Base-by-base conservation (phyloP, 1,140 invertebrate species). In the Drosophila azteca region DNA sequence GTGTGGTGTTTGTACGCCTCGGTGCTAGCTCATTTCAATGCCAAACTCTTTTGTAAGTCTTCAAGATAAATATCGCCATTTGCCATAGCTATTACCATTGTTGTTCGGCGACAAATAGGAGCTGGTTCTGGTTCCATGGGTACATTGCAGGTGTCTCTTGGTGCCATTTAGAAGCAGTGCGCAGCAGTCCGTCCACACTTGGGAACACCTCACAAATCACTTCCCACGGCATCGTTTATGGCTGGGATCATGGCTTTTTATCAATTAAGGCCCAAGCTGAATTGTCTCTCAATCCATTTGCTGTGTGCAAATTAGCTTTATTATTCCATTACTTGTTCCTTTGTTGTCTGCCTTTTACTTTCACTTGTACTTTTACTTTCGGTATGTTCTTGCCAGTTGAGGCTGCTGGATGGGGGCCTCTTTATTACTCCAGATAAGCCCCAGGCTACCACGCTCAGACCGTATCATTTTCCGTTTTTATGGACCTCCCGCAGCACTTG, bases 71-170 rank as follows among this genome's bases (percentile, higher is more conserved):
- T 52, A 69, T 58, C 51, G 64, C 64, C 24, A 69, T 58, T 69
- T 45, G 66, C 64, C 24, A 69, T 58, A 58, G 65, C 66, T 45
- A 31, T 45, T 58, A 69, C 66, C 43, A 69, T 69, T 69, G 66
- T 69, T 69, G 66, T 69, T 69, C 66, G 58, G 43, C 39, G 64
- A 69, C 57, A 54, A 66, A 51, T 66, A 31, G 31, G 31, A 11
- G 11, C 35, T 39, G 35, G 50, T 68, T 31, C 29, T 48, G 48
- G 41, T 29, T n/a, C 24, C 22, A 43, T 26, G 15, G 29, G 44
- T 45, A 46, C 64, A 39, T 24, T 43, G 77, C 81, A 87, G 81
- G 82, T 84, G 81, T 87, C 63, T 77, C 39, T 41, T 41, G 60
- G 58, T 83, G 79, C 61, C 80, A 75, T 75, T 84, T 79, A 60